Base-by-base conservation (phyloP, 2,888 invertebrate species). In the Dryadula phaetusa region DNA sequence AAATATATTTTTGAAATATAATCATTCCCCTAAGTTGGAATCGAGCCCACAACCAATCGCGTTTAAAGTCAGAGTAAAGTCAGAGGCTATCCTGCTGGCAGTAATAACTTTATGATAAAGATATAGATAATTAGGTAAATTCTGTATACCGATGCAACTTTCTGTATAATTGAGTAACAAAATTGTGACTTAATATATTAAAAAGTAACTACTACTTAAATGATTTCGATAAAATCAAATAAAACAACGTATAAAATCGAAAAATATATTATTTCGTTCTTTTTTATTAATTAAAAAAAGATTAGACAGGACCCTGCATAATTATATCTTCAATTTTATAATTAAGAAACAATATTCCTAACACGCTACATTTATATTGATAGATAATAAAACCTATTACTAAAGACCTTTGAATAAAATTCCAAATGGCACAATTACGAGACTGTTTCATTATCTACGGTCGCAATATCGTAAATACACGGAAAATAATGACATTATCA, bases 401-500 rank as follows among this genome's bases (percentile, higher is more conserved):
- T 40, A 40, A 56, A 56, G 10, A 22, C 40, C 56, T 25, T 40
- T 18, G 28, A 60, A 28, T 42, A 42, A 60, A 42, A 14, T 42
- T 44, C 18, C 60, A 44, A 60, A 44, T 40, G 56, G 25, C 37
- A 64, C 47, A 58, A 64, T 47, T 56, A 64, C 34, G 53, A 61
- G 34, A 40, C 32, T 37, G 32, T 66, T 65, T 65, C 56, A 37
- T 65, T 66, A 60, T 66, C 46, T 52, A 42, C 60, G 40, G 53
- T 44, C 18, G 47, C 62, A 34, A 63, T 63, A 46, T 70, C 67
- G 56, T 70, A 70, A 70, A 70, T 67, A 67, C 20, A 62, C 62
- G 64, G 62, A 40, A 66, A 70, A 49, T 70, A 70, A 67, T 46
- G 67, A 64, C 67, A 62, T 47, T 66, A 67, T 70, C 67, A 65